A percentile compares a stretch with the other conserved stretches of the same genome.
Evolutionary conservation across 2,888 invertebrate species (phyloP).

Genomic region (Lypha dubia): DNA sequence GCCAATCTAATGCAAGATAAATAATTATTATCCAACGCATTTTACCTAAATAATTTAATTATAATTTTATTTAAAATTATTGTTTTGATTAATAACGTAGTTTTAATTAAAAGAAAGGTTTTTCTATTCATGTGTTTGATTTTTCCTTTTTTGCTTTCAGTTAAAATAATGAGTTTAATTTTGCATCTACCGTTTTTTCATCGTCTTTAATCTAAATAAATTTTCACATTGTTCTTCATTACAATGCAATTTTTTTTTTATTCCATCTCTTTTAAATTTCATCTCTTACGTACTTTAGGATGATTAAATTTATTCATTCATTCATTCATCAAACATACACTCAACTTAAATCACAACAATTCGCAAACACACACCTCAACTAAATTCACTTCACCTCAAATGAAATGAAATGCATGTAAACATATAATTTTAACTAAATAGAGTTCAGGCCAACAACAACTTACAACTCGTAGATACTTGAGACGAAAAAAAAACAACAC

Average conservation of each 20-base stretch:
- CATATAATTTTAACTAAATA: conserved; percentile 63
- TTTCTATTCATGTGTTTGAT: conserved; percentile 15
- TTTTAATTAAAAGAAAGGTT: conserved; percentile 52
- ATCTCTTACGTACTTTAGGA: conserved; percentile 34
- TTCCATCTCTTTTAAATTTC: conserved; percentile 8
- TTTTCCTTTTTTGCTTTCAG: conserved; percentile 9
- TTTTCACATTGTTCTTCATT: conserved; percentile 66
- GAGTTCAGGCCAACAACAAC: conserved; percentile 34
- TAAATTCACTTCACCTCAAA: conserved; percentile 52
- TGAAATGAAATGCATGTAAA: conserved; percentile 57
- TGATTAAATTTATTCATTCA: conserved; percentile 47
- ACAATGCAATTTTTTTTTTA: conserved; percentile 48
- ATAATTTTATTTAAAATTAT: background rate
- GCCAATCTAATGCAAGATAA: background rate
- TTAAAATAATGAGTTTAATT: conserved; percentile 39
- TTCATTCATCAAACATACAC: conserved; percentile 31
- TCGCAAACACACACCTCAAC: conserved; percentile 33
- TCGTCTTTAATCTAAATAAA: conserved; percentile 38
- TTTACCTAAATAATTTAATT: conserved; percentile 1
- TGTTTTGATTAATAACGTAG: conserved; percentile 28
- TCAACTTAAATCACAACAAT: conserved; percentile 38
- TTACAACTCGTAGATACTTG: background rate
- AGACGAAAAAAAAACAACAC: background rate
- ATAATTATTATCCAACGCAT: background rate
- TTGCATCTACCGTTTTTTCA: conserved; percentile 34